A percentile compares a stretch with the other conserved stretches of the same genome.
Evolutionary conservation across 2,888 invertebrate species (phyloP).

Genomic region (Nomada hirtipes): DNA sequence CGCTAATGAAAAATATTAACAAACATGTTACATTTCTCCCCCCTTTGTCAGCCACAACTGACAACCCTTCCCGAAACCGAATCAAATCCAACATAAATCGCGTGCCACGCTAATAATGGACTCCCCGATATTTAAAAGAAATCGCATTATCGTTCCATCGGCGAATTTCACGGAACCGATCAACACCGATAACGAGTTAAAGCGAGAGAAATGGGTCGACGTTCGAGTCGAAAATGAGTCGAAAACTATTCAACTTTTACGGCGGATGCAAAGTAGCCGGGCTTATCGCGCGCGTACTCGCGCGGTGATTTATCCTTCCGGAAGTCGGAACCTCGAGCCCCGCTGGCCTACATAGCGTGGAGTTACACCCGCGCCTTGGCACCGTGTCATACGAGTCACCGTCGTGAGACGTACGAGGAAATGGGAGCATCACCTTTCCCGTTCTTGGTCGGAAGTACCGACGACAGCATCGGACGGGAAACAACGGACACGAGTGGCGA

Average conservation of each 20-base stretch:
- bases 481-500: slow-evolving; percentile 24
- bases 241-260: slow-evolving; percentile 74
- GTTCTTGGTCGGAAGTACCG: slow-evolving; percentile 52
- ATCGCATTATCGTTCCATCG: not conserved
- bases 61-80: no score
- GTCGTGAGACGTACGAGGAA: slow-evolving; percentile 66
- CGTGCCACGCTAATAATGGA: no score
- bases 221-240: slow-evolving; percentile 59
- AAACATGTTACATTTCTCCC: no score
- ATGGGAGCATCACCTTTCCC: slow-evolving; percentile 67
- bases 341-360: slow-evolving; percentile 76
- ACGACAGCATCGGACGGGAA: slow-evolving; percentile 39
- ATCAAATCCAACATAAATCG: no score
- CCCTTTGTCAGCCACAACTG: no score
- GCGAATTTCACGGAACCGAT: not conserved
- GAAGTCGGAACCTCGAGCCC: slow-evolving; percentile 74
- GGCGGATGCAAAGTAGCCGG: slow-evolving; percentile 71
- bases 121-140: not conserved
- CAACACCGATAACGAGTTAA: not conserved
- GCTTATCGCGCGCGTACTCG: slow-evolving; percentile 78
- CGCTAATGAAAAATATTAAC: no score
- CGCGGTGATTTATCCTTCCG: slow-evolving; percentile 79
- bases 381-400: slow-evolving; percentile 73
- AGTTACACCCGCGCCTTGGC: slow-evolving; percentile 72
- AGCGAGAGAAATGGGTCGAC: slow-evolving; percentile 32